Percentiles rank a stretch among this genome's conserved stretches.
These are phyloP conservation scores for Plutomurus gul DNA, from an alignment of 1,140 invertebrate genomes.

Conservation along the genomic window DNA sequence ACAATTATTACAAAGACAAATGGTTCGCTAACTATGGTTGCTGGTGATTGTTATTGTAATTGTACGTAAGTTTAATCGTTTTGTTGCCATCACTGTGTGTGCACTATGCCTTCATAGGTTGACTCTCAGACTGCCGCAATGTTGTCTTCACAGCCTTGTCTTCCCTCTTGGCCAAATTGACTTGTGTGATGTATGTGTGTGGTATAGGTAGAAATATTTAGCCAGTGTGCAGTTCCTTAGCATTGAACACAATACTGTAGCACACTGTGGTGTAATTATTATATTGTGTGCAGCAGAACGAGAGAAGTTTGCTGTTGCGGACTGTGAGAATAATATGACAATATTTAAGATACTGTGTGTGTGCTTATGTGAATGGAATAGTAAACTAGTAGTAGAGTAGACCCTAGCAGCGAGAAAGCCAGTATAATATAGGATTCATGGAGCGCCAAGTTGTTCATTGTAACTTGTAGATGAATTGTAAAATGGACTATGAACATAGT, in stretches of 20 bases:
- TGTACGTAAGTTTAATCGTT: background rate
- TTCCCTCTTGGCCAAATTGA: background rate
- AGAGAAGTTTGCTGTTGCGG: too few relatives aligned
- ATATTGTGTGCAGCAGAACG: too few relatives aligned
- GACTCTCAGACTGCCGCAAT: background rate
- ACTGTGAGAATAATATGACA: too few relatives aligned
- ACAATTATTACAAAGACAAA: constrained; percentile 22
- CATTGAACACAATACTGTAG: too few relatives aligned
- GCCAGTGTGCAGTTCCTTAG: too few relatives aligned
- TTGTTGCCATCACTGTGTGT: background rate
- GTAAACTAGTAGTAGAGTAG: background rate
- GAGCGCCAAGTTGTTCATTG: constrained; percentile 17
- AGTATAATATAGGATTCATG: constrained; percentile 15
- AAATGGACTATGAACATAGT: background rate
- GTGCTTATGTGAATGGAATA: constrained; percentile 18
- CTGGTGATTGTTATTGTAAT: constrained; percentile 17
- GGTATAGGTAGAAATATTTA: background rate
- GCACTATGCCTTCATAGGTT: background rate
- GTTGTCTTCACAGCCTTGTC: background rate
- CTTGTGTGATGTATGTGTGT: background rate
- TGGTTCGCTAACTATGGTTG: constrained; percentile 3
- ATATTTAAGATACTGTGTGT: too few relatives aligned
- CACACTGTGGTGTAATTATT: background rate
- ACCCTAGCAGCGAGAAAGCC: too few relatives aligned
- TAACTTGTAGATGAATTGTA: background rate